phyloP scores from a whole-genome alignment of 35 echinoderm and acorn worm genomes.

The Patiria miniata region DNA sequence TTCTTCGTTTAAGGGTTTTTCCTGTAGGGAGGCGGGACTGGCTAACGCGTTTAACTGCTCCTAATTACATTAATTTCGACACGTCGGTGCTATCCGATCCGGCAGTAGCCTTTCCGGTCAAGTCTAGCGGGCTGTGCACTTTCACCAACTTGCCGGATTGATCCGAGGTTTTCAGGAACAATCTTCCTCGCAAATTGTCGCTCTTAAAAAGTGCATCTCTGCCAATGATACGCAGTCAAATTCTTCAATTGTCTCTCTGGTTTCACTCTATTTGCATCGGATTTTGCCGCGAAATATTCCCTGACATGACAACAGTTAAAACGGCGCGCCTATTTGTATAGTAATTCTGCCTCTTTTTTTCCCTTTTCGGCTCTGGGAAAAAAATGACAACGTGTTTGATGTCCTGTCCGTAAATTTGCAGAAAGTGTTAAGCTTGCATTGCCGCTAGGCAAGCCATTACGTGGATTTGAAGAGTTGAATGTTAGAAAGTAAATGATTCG shows the following conservation, averaged over 20 bases:
- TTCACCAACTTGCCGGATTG: neutral
- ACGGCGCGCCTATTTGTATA: neutral
- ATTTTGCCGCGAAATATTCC: neutral
- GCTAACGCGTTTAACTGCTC: neutral
- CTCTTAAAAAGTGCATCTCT: neutral
- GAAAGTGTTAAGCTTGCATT: neutral
- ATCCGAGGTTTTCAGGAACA: neutral
- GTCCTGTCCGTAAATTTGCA: neutral
- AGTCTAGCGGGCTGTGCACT: neutral
- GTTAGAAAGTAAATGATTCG: too few species aligned
- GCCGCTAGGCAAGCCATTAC: neutral
- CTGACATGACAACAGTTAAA: neutral
- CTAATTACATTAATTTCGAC: slow-evolving; percentile 13
- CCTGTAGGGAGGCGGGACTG: neutral
- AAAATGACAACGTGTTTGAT: neutral
- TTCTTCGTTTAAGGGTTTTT: neutral
- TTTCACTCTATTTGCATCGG: neutral
- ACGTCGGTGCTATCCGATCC: neutral
- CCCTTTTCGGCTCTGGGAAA: neutral
- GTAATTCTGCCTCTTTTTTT: neutral
- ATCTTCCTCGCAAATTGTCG: neutral
- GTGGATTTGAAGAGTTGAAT: too few species aligned
- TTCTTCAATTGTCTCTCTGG: neutral
- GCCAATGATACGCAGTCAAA: neutral
- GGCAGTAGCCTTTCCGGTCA: neutral